phyloP scores from a whole-genome alignment of 2,113 vertebrate species.

The Psilopogon haemacephalus region DNA sequence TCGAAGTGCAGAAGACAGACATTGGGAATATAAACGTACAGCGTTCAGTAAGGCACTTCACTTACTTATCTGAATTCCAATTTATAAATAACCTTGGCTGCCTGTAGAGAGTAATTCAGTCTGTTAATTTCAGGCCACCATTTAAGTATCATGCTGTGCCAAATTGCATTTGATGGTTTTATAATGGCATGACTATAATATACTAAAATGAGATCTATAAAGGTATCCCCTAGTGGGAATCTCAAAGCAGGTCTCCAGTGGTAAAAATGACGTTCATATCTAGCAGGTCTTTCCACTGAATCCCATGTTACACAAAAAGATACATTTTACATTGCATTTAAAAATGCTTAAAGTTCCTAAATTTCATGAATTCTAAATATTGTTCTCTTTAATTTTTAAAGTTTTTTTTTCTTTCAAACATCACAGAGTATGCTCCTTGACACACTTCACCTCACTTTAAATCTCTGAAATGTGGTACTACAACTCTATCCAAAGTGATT shows the following conservation, averaged over 20 bases:
- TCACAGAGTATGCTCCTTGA: not conserved
- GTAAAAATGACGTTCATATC: not conserved
- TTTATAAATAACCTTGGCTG: slow-evolving; percentile 70
- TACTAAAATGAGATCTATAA: slow-evolving; percentile 60
- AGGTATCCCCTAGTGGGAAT: slow-evolving; percentile 32
- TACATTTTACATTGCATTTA: not conserved
- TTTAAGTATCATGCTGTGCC: slow-evolving; percentile 58
- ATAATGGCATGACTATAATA: slow-evolving; percentile 50
- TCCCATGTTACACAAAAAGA: not conserved
- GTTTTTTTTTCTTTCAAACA: not conserved
- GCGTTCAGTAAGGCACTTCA: slow-evolving; percentile 38
- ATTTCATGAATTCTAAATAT: not conserved
- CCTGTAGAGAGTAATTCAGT: slow-evolving; percentile 42
- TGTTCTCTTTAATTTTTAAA: not conserved
- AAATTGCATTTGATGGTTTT: slow-evolving; percentile 56
- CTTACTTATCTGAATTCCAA: slow-evolving; percentile 59
- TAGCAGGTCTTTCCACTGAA: not conserved
- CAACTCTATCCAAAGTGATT: not conserved
- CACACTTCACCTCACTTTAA: not conserved
- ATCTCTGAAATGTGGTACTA: not conserved
- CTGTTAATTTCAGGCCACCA: slow-evolving; percentile 60
- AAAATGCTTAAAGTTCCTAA: not conserved
- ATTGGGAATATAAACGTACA: not conserved
- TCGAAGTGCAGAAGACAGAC: slow-evolving; percentile 5
- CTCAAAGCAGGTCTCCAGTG: not conserved